Percentiles rank a stretch among this genome's conserved stretches.
phyloP scores from a whole-genome alignment of 2,888 invertebrate species.

The Tachina lurida region DNA sequence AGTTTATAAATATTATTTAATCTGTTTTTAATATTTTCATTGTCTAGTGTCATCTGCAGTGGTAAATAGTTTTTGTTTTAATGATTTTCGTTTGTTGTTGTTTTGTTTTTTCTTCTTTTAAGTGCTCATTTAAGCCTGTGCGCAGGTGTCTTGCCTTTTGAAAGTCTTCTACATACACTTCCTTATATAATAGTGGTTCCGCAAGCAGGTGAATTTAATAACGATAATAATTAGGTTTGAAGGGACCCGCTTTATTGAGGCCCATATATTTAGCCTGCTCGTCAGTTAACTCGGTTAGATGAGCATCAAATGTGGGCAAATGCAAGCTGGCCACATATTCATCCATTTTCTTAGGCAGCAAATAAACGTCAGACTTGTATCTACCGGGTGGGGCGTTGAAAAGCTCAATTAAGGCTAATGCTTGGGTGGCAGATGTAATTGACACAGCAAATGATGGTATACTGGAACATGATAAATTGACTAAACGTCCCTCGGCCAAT shows the following conservation, averaged over 20 bases:
- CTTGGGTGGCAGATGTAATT: constrained; percentile 98
- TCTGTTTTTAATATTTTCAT: constrained; percentile 55
- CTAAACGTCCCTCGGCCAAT: constrained; percentile 96
- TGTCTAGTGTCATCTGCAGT: constrained; percentile 68
- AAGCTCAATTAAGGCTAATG: constrained; percentile 97
- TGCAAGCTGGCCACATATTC: constrained; percentile 99
- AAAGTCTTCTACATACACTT: not conserved
- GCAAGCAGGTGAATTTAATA: constrained; percentile 81
- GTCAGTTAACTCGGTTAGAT: constrained; percentile 96
- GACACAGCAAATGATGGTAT: constrained; percentile 99
- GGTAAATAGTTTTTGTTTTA: constrained; percentile 55
- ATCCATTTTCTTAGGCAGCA: constrained; percentile 99
- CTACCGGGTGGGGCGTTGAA: constrained; percentile 97
- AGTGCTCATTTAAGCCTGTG: constrained; percentile 57
- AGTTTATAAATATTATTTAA: constrained; percentile 9
- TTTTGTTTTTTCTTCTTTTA: constrained; percentile 2
- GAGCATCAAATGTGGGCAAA: constrained; percentile 98
- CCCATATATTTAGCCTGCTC: constrained; percentile 99
- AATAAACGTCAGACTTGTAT: constrained; percentile 98
- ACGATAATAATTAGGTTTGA: constrained; percentile 99
- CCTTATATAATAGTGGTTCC: not conserved
- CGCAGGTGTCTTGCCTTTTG: constrained; percentile 39
- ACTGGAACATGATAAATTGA: constrained; percentile 98
- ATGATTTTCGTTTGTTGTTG: not conserved
- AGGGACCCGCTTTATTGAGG: constrained; percentile 98